Evolutionary conservation across 2,113 vertebrate species (phyloP).

Genomic region (Marmota monax): DNA sequence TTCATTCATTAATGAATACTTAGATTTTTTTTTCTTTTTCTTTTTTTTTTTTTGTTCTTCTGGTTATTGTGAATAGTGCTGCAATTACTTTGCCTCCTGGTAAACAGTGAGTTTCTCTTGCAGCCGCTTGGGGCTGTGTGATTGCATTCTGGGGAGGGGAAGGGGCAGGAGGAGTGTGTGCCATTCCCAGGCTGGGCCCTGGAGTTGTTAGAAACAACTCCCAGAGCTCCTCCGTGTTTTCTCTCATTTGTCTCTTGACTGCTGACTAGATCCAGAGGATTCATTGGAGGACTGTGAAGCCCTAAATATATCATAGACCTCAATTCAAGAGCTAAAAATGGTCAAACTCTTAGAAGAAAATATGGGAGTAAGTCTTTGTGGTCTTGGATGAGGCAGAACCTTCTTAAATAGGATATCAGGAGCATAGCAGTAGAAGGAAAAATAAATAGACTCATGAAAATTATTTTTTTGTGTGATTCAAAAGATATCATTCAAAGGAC

Average conservation of each 20-base stretch:
- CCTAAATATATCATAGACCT: too few species aligned
- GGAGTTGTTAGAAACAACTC: not conserved
- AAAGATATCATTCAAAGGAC: too few species aligned
- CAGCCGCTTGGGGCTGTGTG: not conserved
- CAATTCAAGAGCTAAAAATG: too few species aligned
- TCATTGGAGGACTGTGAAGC: not conserved
- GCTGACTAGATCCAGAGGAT: not conserved
- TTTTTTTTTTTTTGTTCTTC: too few species aligned
- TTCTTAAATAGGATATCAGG: not conserved
- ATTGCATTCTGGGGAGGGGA: not conserved
- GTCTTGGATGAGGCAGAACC: not conserved
- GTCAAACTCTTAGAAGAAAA: constrained; percentile 4
- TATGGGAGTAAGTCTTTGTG: not conserved
- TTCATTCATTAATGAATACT: not conserved
- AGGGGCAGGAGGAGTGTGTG: not conserved
- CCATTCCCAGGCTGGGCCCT: not conserved
- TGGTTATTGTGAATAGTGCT: not conserved
- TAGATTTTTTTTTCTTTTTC: too few species aligned
- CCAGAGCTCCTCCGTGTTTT: not conserved
- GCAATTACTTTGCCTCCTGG: not conserved
- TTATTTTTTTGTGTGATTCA: not conserved
- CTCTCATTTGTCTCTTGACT: not conserved
- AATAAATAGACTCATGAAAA: not conserved
- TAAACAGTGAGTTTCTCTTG: not conserved
- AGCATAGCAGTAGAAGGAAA: not conserved